A percentile compares a stretch with the other conserved stretches of the same genome.
phyloP scores from a whole-genome alignment of 2,113 vertebrate genomes.

The Chionis minor region DNA sequence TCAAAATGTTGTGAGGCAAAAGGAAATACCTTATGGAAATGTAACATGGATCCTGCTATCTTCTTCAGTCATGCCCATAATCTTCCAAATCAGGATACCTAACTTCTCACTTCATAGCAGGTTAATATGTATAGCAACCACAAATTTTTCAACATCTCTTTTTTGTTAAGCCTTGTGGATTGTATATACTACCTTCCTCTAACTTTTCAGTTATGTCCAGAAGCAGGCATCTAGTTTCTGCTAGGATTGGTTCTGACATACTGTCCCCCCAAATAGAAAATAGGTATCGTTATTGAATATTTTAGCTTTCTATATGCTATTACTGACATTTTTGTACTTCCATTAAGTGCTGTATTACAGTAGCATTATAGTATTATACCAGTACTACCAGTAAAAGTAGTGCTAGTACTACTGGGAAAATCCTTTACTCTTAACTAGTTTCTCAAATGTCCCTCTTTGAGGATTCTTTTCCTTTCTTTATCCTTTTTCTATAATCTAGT shows the following conservation, averaged over 20 bases:
- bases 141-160: neutral
- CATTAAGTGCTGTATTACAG: neutral
- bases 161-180: neutral
- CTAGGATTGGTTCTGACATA: neutral
- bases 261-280: neutral
- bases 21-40: neutral
- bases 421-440: neutral
- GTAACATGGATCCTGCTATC: neutral
- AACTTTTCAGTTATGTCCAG: neutral
- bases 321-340: neutral
- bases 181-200: neutral
- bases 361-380: neutral
- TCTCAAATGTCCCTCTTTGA: neutral
- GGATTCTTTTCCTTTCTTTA: neutral
- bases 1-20: neutral
- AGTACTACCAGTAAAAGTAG: neutral
- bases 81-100: neutral
- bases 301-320: neutral
- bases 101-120: neutral
- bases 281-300: neutral
- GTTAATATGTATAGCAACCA: neutral
- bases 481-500: neutral
- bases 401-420: neutral
- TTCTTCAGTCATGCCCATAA: neutral
- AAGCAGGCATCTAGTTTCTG: neutral